Base-by-base conservation (phyloP, 2,113 vertebrate genomes). In the Ceratotherium simum region DNA sequence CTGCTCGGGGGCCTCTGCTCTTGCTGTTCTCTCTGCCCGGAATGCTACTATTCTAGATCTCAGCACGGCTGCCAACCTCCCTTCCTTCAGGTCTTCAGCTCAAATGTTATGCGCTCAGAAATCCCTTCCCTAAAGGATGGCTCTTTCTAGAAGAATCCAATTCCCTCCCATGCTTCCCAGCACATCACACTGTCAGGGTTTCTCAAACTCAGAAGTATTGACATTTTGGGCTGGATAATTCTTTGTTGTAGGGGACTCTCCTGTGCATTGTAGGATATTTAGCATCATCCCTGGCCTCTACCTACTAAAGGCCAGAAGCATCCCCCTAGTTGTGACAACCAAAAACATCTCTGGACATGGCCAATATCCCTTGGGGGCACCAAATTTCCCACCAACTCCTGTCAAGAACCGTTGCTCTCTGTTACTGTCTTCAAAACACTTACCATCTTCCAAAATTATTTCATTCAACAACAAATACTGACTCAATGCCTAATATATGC, bases 1-100 rank as follows among this genome's bases (percentile, higher is more conserved):
- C 46, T 36, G n/a, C 76, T 25, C 0, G 1, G 13, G 5, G 14
- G 3, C 39, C 81, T 81, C 29, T 1, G 11, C 18, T 7, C 0
- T 18, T 39, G 31, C 18, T 0, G 0, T 42, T 60, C 36, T 62
- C 27, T 82, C 25, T 82, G 67, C 3, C 10, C 81, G 48, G 54
- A 54, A 39, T 11, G 11, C 36, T 33, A 10, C n/a, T 33, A 84
- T 27, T 39, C 42, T 11, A 65, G 70, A 16, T n/a, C 46, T 79
- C 21, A 23, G 46, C 36, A 31, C 23, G 20, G 33, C 39, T 51
- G 14, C 70, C 21, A 10, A 9, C 48, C 42, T 73, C 70, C 29
- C 20, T 27, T 64, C 46, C 73, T 86, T 75, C 18, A 65, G 31
- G 48, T 94, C 56, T 86, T 82, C 3, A 17, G 64, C 31, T 79